Base-by-base conservation (phyloP, 2,113 vertebrate species). In the Gasterosteus aculeatus region DNA sequence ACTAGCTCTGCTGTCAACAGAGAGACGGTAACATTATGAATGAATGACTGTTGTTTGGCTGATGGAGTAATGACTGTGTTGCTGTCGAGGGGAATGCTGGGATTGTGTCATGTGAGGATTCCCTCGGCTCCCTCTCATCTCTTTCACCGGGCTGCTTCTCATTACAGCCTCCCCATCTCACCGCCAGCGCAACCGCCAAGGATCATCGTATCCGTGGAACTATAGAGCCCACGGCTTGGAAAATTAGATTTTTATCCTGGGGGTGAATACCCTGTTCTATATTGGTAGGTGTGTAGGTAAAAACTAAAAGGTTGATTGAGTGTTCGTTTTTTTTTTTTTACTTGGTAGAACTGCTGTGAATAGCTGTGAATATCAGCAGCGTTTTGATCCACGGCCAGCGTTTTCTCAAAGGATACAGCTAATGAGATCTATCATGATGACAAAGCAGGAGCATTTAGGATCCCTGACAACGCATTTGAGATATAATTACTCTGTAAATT, bases 61-160 rank as follows among this genome's bases (percentile, higher is more conserved):
- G 72, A 72, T 68, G 54, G 72, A 72, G 44, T 47, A 81, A 81
- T 58, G 69, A 72, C 82, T 71, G 59, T 53, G 67, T 75, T 63
- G 58, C 67, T 74, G 29, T 69, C 70, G 53, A 64, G 46, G 74
- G 65, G 57, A 76, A 72, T 11, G 29, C 12, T 56, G 69, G 68
- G 46, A 59, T 69, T 81, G 41, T 80, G 58, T 81, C 75, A 71
- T 64, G 61, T 71, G 74, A 82, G 87, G 85, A 83, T 87, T 89
- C 84, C 89, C 87, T 64, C 38, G 38, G 54, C 86, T 78, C 46
- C 29, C 72, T 58, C 76, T 88, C 77, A 87, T 83, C 87, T 81
- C 82, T 63, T 76, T 69, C 71, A 33, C 59, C 66, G 22, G 49
- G 60, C 84, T 73, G 62, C 72, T 41, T 62, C 78, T 77, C 65